Base-by-base conservation (phyloP, 2,888 invertebrate genomes). In the Microchrysa polita region DNA sequence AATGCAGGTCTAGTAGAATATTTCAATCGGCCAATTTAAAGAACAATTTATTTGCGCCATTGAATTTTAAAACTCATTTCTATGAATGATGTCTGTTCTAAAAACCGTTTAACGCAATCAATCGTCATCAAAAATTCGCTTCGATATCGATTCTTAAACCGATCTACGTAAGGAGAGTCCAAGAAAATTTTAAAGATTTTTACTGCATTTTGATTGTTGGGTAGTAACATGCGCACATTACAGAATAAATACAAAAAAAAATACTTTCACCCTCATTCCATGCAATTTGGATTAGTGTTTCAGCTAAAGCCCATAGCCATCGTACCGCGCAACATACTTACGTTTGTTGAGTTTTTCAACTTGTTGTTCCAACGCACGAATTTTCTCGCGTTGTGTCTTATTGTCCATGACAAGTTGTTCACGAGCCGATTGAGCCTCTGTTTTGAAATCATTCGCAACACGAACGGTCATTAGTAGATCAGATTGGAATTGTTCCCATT, bases 371-470 rank as follows among this genome's bases (percentile, higher is more conserved):
- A 96, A 85, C 77, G 89, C 85, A 71, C 92, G 87, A 75, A 95
- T 90, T 78, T 91, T 90, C 80, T 96, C 95, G 74, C 92, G 87
- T 57, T 94, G 90, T 16, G 88, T 85, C 80, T 92, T 92, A 85
- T 96, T 96, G 82, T 96, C 95, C 79, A 92, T 87, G 75, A 93
- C 90, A 61, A 96, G 88, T 81, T 96, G 94, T 76, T 92, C 89
- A 80, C 93, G 93, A 0, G 95, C 95, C 83, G 95, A 96, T 81
- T 93, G 93, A 0, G 96, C 95, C 83, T 97, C 97, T n/a, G 94
- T 94, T 86, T 96, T 95, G 86, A 97, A 96, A 85, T 97, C 96
- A 84, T 97, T 96, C 52, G 97, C 97, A 14, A 97, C 96, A 27
- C 96, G 90, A 0, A 97, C 97, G 0, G 97, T 95, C 87, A 94